Percentiles rank a stretch among this genome's conserved stretches.
These are phyloP conservation scores for Chaetogeoica ovagalla DNA, from an alignment of 2,888 invertebrate genomes.

Conservation along the genomic window DNA sequence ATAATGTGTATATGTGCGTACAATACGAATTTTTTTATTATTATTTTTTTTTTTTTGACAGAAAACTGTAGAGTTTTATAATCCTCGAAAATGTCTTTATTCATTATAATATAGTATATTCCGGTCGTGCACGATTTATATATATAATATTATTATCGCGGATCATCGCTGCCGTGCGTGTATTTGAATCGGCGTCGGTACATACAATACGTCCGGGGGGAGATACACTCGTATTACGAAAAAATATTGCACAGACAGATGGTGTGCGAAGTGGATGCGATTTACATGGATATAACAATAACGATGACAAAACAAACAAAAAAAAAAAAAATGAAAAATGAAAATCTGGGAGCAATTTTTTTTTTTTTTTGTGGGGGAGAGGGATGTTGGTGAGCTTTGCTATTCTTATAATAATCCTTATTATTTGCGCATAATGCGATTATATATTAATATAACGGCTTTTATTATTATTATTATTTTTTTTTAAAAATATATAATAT, in stretches of 20 bases:
- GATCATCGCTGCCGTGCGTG: not conserved
- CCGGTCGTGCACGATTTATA: not conserved
- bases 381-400: no score
- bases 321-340: not conserved
- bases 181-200: no score
- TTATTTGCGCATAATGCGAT: no score
- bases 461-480: no score
- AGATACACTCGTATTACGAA: not conserved
- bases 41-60: not conserved
- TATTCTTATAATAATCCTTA: no score
- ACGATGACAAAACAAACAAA: not conserved
- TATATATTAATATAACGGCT: no score
- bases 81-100: conserved; percentile 18
- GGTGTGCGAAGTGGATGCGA: conserved; percentile 22
- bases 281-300: not conserved
- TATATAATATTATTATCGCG: not conserved
- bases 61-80: not conserved
- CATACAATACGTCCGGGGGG: not conserved
- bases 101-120: not conserved
- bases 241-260: conserved; percentile 3
- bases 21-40: no score
- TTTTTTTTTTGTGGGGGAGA: no score
- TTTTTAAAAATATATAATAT: no score
- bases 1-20: no score
- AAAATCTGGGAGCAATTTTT: no score